These are phyloP conservation scores for Acyrthosiphon pisum DNA, from an alignment of 1,140 invertebrate species.

Conservation along the genomic window DNA sequence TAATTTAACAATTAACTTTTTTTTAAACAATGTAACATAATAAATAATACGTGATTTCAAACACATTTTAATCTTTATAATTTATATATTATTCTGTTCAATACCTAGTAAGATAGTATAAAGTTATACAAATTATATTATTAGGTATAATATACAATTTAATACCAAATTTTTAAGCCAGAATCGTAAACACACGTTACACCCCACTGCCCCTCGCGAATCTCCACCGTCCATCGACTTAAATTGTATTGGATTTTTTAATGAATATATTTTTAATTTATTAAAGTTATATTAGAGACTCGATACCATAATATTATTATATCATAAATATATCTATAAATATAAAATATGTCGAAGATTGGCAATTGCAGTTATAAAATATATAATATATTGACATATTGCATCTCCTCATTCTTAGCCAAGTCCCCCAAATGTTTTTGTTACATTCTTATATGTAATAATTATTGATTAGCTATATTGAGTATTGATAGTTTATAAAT, in stretches of 20 bases:
- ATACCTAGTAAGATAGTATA: neutral
- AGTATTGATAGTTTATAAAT: too few relatives aligned
- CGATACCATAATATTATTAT: neutral
- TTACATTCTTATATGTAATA: too few relatives aligned
- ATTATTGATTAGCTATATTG: too few relatives aligned
- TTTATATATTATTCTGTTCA: neutral
- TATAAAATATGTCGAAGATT: too few relatives aligned
- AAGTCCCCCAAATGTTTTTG: too few relatives aligned
- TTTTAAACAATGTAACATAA: neutral
- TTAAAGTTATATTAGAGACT: too few relatives aligned
- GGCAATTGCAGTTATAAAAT: too few relatives aligned
- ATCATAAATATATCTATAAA: neutral
- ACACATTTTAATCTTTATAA: neutral
- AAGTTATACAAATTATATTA: neutral
- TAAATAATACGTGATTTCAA: neutral
- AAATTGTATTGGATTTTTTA: neutral
- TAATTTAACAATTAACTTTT: neutral
- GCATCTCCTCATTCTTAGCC: too few relatives aligned
- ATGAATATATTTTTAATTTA: too few relatives aligned
- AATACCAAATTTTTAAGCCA: neutral
- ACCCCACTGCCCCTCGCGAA: neutral
- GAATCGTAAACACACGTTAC: neutral
- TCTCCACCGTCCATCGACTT: neutral
- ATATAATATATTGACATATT: too few relatives aligned
- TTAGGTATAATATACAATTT: neutral